These are phyloP conservation scores for Aldabrachelys gigantea DNA, from an alignment of 2,113 vertebrate genomes.

Conservation along the genomic window DNA sequence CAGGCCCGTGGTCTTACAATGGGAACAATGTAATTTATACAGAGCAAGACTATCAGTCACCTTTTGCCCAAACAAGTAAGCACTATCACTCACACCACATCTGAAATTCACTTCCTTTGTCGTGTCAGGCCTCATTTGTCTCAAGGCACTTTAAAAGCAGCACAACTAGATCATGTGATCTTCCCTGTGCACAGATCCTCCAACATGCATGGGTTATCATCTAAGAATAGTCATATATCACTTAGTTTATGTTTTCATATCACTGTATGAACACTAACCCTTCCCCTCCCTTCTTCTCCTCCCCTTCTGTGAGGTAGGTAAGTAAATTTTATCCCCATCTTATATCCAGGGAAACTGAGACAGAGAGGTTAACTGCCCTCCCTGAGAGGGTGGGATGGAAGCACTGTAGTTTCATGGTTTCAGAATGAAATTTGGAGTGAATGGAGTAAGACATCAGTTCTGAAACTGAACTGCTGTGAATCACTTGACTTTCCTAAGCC, in stretches of 20 bases:
- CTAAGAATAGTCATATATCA: not conserved
- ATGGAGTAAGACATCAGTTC: not conserved
- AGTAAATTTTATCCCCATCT: not conserved
- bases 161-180: fast-evolving
- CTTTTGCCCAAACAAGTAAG: not conserved
- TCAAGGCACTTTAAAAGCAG: not conserved
- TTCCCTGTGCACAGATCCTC: not conserved
- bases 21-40: not conserved
- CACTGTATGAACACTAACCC: not conserved
- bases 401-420: not conserved
- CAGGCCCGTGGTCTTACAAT: not conserved
- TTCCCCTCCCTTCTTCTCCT: not conserved
- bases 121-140: not conserved
- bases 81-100: not conserved
- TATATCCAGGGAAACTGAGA: not conserved
- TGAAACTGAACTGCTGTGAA: not conserved
- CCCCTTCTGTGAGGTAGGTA: not conserved
- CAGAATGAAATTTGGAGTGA: not conserved
- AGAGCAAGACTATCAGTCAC: not conserved
- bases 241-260: slow-evolving; percentile 22
- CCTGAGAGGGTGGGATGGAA: no score
- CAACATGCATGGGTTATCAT: not conserved
- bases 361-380: not conserved
- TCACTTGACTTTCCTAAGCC: not conserved
- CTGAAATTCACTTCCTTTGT: not conserved